Percentiles rank a stretch among this genome's conserved stretches.
These are phyloP conservation scores for Pygoscelis antarcticus DNA, from an alignment of 2,113 vertebrate species.

Conservation along the genomic window DNA sequence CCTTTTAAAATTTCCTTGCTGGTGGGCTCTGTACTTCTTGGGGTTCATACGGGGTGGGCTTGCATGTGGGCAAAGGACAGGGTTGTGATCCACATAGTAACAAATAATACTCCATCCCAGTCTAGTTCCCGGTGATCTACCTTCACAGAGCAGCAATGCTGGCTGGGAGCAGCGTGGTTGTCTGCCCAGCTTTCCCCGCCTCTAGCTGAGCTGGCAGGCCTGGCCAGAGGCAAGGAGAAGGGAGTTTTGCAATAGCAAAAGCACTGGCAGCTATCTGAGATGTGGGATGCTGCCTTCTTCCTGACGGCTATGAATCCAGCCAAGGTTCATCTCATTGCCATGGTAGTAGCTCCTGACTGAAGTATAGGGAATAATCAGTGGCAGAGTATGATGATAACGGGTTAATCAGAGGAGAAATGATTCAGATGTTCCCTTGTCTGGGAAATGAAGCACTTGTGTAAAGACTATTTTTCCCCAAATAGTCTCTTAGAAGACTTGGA, in stretches of 20 bases:
- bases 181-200: not conserved
- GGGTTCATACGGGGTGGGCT: fast-evolving
- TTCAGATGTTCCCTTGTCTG: not conserved
- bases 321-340: not conserved
- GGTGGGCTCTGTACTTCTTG: not conserved
- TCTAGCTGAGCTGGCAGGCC: not conserved
- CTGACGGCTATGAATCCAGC: not conserved
- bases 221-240: not conserved
- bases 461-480: not conserved
- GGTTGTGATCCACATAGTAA: not conserved
- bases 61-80: not conserved
- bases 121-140: not conserved
- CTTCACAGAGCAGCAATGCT: not conserved
- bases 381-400: not conserved
- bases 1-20: not conserved
- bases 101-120: not conserved
- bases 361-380: not conserved
- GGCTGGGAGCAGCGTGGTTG: not conserved
- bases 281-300: not conserved
- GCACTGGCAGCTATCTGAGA: not conserved
- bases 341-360: not conserved
- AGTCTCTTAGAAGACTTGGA: not conserved
- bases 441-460: not conserved
- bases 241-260: not conserved
- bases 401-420: not conserved